These are phyloP conservation scores for human DNA, from an alignment of 2,113 vertebrate species.

Conservation along the genomic window DNA sequence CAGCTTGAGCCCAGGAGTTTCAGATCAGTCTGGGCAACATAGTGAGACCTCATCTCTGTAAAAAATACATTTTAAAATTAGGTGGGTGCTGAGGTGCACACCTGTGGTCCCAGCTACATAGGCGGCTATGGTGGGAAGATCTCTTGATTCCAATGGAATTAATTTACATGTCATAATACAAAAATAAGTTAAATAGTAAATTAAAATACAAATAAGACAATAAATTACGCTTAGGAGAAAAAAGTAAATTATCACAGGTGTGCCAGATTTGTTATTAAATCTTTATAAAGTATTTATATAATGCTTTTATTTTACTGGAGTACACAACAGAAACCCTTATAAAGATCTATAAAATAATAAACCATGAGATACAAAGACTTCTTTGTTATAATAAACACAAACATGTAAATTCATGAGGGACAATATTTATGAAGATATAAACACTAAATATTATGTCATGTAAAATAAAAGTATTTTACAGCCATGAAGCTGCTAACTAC, in stretches of 20 bases:
- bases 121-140: no score
- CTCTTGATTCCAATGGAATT: background rate
- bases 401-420: background rate
- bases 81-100: no score
- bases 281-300: background rate
- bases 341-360: background rate
- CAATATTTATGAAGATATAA: background rate
- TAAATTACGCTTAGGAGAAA: background rate
- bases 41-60: no score
- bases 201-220: constrained; percentile 9
- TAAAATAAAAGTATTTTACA: background rate
- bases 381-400: background rate
- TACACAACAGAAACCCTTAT: background rate
- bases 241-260: constrained; percentile 7
- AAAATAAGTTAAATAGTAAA: background rate
- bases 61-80: no score
- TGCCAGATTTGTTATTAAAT: background rate
- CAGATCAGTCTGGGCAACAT: no score
- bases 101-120: no score
- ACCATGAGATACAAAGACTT: background rate
- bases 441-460: background rate
- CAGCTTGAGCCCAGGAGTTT: no score
- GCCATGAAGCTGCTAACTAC: background rate
- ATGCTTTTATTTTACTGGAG: background rate
- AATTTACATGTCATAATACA: background rate